Evolutionary conservation across 2,797 vertebrate genomes (phyloP), one percentile per base, ranked within the genome.

Genomic region (Eremophila alpestris): DNA sequence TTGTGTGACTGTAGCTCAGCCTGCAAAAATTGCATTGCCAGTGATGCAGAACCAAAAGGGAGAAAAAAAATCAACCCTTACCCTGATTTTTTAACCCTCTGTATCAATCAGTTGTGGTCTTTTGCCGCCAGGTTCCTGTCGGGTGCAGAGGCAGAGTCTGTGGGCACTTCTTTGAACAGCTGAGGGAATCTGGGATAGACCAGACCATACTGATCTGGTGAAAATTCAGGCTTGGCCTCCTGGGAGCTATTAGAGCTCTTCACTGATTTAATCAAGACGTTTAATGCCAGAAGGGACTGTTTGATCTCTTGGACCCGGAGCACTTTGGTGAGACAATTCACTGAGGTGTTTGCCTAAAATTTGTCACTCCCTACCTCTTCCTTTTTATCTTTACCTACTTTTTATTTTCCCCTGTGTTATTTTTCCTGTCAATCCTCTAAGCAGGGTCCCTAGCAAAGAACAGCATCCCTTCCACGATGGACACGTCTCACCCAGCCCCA

Each of bases 121-220:
- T 60, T 36, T 27, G 17, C 52, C 64, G 52, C 26, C 1, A 7
- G 52, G 22, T 11, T 64, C 17, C 8, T 2, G 7, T 11, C 4
- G 14, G 21, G 23, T 17, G 45, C 17, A n/a, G 52, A 26, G 59
- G 16, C n/a, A 59, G 62, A 71, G 52, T 23, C 21, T 40, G 23
- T 12, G 30, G n/a, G 45, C 7, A 0, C 6, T 65, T 20, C 38
- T 48, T 41, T 34, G 29, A 24, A 9, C 43, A 59, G 38, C 23
- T 46, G 41, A 69, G 70, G 48, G 34, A 63, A 62, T 23, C 13
- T 1, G 24, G 54, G 40, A 20, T 15, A 19, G 29, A 10, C 59
- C 41, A 52, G 67, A 49, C 41, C 0, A 0, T 1, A 3, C 8
- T 52, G 49, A 22, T 49, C 7, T 0, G 0, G 55, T 48, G 52